These are phyloP conservation scores for Drosophila putrida DNA, from an alignment of 2,888 invertebrate genomes.

Conservation along the genomic window DNA sequence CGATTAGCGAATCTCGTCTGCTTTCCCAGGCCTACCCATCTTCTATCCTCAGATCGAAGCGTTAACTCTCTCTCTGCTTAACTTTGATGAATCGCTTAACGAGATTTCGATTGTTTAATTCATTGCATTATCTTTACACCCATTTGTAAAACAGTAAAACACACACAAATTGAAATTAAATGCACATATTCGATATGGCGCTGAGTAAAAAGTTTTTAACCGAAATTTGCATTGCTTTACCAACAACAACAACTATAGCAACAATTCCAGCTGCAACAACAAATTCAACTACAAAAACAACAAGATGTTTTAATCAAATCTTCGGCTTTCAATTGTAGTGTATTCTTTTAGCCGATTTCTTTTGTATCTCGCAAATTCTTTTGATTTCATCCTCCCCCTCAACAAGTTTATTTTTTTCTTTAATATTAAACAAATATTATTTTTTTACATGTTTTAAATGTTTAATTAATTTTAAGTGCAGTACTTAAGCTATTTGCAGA, in stretches of 20 bases:
- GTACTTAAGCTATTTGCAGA: conserved; percentile 53
- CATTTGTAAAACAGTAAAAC: conserved; percentile 53
- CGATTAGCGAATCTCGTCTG: not conserved
- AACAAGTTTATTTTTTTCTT: conserved; percentile 8
- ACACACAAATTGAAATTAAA: conserved; percentile 40
- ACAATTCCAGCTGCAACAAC: conserved; percentile 3
- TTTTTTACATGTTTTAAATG: conserved; percentile 47
- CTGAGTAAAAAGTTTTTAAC: conserved; percentile 14
- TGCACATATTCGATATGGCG: conserved; percentile 38
- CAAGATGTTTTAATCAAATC: conserved; percentile 24
- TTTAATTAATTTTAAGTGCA: conserved; percentile 65
- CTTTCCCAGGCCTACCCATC: no score
- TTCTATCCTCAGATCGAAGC: not conserved
- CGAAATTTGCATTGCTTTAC: conserved; percentile 7
- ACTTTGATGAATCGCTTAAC: conserved; percentile 27
- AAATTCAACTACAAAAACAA: conserved; percentile 6
- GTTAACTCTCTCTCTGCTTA: conserved; percentile 6
- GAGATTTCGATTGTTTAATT: conserved; percentile 52
- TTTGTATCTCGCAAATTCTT: conserved; percentile 9
- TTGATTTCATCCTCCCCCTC: conserved; percentile 20
- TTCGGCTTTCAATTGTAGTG: conserved; percentile 59
- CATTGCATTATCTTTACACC: conserved; percentile 40
- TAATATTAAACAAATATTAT: not conserved
- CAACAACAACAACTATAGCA: conserved; percentile 5
- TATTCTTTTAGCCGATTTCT: conserved; percentile 9